phyloP scores from a whole-genome alignment of 1,140 invertebrate genomes.

The Bombus waltoni region DNA sequence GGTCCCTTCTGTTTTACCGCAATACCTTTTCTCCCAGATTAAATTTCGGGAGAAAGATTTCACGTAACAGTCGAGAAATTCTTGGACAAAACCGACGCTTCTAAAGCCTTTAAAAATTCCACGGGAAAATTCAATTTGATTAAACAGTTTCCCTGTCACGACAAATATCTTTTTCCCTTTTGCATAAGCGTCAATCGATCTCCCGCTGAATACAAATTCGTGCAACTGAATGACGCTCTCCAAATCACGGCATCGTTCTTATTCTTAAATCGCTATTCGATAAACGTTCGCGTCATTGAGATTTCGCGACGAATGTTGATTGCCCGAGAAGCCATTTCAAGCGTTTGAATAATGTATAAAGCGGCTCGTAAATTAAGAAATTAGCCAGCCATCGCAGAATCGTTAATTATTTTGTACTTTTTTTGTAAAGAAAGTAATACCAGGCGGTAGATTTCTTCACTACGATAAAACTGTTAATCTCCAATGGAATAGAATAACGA shows the following conservation, averaged over 20 bases:
- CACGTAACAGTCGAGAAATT: not conserved
- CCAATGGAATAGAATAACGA: not conserved
- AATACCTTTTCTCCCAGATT: conserved; percentile 6
- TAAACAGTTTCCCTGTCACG: no score
- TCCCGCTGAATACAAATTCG: not conserved
- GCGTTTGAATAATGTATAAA: conserved; percentile 2
- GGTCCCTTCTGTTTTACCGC: conserved; percentile 2
- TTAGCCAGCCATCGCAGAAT: not conserved
- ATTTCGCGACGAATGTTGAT: conserved; percentile 5
- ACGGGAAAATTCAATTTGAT: not conserved
- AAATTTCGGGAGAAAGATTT: conserved; percentile 19
- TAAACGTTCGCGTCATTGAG: not conserved
- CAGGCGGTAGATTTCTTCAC: not conserved
- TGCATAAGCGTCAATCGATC: not conserved
- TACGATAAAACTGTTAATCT: not conserved
- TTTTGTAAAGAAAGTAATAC: not conserved
- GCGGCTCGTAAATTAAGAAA: not conserved
- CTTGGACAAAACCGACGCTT: no score
- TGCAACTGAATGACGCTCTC: not conserved
- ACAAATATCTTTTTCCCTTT: no score
- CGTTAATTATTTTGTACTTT: not conserved
- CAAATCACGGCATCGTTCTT: not conserved
- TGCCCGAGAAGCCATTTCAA: not conserved
- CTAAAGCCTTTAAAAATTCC: not conserved
- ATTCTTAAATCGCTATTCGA: not conserved